Conservation (phyloP, 2,113 vertebrate genomes). For the Tylochromis polylepis region DNA sequence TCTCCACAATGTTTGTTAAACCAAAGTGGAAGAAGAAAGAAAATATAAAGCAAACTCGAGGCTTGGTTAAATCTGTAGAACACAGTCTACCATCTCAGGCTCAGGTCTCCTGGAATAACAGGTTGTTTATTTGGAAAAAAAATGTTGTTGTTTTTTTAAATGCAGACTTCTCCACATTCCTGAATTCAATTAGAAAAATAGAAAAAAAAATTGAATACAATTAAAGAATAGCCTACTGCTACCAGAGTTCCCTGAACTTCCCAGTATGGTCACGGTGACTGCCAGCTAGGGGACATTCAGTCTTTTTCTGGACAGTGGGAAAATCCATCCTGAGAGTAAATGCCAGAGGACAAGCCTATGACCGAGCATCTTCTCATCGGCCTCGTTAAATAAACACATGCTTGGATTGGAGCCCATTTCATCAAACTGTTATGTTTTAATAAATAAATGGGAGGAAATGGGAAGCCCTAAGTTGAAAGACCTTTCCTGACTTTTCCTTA, state of each 20-base stretch:
- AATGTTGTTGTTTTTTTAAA: not conserved
- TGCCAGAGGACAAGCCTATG: conserved; percentile 54
- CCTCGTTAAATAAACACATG: conserved; percentile 64
- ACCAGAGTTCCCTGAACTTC: conserved; percentile 7
- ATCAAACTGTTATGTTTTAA: conserved; percentile 56
- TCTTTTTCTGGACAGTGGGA: conserved; percentile 64
- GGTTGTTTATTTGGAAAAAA: not conserved
- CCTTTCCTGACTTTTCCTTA: conserved; percentile 15
- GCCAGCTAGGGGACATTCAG: conserved; percentile 5
- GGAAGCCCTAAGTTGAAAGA: conserved; percentile 34
- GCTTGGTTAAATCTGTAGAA: not conserved
- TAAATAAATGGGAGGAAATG: conserved; percentile 68
- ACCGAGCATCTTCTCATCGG: conserved; percentile 55
- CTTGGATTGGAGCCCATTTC: conserved; percentile 53
- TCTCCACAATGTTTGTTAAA: too few species aligned
- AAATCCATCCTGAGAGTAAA: conserved; percentile 42
- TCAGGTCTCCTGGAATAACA: not conserved
- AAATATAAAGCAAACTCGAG: not conserved
- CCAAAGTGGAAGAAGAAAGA: not conserved
- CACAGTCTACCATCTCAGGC: not conserved
- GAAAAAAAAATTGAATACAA: rapidly evolving
- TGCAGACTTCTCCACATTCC: not conserved
- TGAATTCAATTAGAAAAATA: not conserved
- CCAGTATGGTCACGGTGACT: not conserved
- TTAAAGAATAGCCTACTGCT: not conserved